Base-by-base conservation (phyloP, 2,888 invertebrate genomes). In the Marronus borbonicus region DNA sequence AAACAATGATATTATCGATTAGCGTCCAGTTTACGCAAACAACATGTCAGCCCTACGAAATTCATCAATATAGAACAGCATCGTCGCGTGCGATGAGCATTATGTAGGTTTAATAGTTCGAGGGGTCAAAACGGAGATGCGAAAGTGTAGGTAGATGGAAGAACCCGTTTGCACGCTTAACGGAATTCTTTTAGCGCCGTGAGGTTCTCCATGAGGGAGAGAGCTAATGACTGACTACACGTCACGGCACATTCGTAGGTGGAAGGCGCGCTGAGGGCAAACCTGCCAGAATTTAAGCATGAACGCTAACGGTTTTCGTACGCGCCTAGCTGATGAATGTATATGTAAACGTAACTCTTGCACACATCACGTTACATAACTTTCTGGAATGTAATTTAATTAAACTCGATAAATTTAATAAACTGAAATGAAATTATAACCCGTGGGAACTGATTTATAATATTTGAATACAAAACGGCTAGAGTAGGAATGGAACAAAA, bases 21-120 rank as follows among this genome's bases (percentile, higher is more conserved):
- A 39, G 60, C 44, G 20, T 74, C 72, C 72, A 74, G 60, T 74
- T 74, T 74, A 74, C 44, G 58, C 60, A 60, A 60, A 74, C 60
- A 60, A 74, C 72, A 44, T 74, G 60, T 14, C 44, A 7, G 28
- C 62, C 60, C 44, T 36, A 14, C 36, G 36, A 58, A 49, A 12
- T 62, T 39, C 72, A 49, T 62, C 39, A 60, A 60, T 49, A 74
- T 24, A 24, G 36, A 44, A 44, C 10, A 44, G 44, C 44, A 44
- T 44, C 49, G 28, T 60, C 60, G 10, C 44, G 20, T 74, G 60
- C 39, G 44, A 36, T 20, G 58, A 39, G 20, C 70, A 60, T 60
- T 44, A 4, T 44, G 44, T 20, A 28, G 20, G 60, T 74, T 74
- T 74, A 62, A 44, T 60, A 60, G 12, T 68, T 50, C 50, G 12